These are phyloP conservation scores for Morelia viridis DNA, from an alignment of 2,797 vertebrate species.

Conservation along the genomic window DNA sequence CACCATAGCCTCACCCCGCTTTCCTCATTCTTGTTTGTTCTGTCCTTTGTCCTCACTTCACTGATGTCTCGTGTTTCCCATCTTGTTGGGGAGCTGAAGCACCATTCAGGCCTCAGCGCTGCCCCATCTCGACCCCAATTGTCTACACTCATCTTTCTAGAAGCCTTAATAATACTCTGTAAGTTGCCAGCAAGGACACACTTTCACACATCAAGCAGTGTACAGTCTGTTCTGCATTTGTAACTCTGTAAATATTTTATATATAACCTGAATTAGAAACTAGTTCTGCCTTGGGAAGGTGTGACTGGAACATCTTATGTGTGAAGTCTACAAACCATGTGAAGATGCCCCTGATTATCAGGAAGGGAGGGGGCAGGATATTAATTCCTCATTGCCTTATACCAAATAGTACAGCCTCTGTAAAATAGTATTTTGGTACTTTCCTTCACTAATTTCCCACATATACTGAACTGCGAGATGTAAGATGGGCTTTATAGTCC, in stretches of 20 bases:
- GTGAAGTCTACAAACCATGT: constrained; percentile 4
- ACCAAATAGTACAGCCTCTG: constrained; percentile 23
- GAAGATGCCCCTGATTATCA: neutral
- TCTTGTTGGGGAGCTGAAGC: neutral
- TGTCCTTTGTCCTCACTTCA: neutral
- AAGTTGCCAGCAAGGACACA: constrained; percentile 34
- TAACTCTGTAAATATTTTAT: constrained; percentile 43
- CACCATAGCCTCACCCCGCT: neutral
- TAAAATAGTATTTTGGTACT: neutral
- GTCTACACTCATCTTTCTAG: constrained; percentile 16
- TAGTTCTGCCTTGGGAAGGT: neutral
- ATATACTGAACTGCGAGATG: neutral
- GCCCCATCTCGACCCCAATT: neutral
- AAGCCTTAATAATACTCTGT: constrained; percentile 10
- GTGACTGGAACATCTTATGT: neutral
- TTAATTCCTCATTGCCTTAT: constrained; percentile 36
- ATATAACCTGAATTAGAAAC: constrained; percentile 1
- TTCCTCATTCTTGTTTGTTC: neutral
- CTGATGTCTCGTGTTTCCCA: neutral
- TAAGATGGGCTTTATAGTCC: neutral
- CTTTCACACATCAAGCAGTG: constrained; percentile 35
- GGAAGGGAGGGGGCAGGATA: constrained; percentile 8
- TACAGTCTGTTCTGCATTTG: constrained; percentile 30
- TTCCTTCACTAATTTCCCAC: neutral
- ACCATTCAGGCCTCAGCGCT: neutral